Conservation (phyloP, 2,888 invertebrate genomes). For the Phaonia tiefii region DNA sequence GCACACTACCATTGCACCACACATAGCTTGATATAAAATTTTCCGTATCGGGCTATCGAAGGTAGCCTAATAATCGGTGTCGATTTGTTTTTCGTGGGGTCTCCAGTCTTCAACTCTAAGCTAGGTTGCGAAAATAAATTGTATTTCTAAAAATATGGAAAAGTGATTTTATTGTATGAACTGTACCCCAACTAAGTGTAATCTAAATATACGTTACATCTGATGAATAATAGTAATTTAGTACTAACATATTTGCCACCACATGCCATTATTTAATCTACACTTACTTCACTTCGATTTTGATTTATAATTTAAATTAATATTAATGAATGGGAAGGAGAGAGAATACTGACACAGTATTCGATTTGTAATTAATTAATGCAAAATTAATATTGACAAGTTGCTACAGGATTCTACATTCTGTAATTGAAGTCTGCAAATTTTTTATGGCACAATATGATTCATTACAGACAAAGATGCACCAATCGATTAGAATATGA, state of each 20-base stretch:
- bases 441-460: conserved; percentile 24
- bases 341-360: conserved; percentile 3
- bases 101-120: no score
- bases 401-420: conserved; percentile 53
- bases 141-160: no score
- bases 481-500: not conserved
- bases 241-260: conserved; percentile 28
- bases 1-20: no score
- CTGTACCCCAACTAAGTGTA: no score
- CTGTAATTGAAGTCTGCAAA: conserved; percentile 3
- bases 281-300: conserved; percentile 10
- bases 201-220: no score
- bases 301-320: conserved; percentile 45
- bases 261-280: conserved; percentile 57
- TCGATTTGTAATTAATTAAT: conserved; percentile 54
- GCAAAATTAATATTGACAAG: conserved; percentile 61
- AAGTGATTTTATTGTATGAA: no score
- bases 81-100: no score
- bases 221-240: not conserved
- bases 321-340: not conserved
- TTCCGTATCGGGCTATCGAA: no score
- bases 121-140: no score
- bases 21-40: no score
- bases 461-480: not conserved
- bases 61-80: no score